phyloP scores from a whole-genome alignment of 1,140 invertebrate species.

The Pseudomyrmex dendroicus region DNA sequence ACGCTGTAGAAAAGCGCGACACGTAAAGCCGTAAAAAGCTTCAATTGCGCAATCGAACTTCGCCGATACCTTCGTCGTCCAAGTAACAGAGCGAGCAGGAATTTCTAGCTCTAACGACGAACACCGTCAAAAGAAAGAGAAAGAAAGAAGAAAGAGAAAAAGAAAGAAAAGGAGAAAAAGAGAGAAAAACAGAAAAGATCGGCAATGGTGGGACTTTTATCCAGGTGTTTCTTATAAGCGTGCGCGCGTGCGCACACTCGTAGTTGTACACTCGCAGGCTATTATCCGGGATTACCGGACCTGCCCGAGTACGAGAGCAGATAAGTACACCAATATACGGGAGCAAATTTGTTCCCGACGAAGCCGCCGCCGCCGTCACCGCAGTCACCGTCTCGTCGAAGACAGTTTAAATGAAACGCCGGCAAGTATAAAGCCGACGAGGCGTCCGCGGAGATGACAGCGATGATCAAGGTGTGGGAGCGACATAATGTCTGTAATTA shows the following conservation, averaged over 20 bases:
- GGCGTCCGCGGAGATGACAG: slow-evolving; percentile 32
- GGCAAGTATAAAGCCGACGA: slow-evolving; percentile 22
- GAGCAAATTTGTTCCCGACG: slow-evolving; percentile 65
- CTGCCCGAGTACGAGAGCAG: slow-evolving; percentile 41
- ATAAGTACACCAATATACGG: slow-evolving; percentile 67
- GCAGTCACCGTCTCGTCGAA: slow-evolving; percentile 32
- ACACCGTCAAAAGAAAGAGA: slow-evolving; percentile 8
- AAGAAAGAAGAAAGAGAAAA: neutral
- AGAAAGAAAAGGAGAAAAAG: neutral
- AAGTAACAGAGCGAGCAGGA: slow-evolving; percentile 44
- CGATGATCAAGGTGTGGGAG: slow-evolving; percentile 25
- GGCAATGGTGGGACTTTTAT: slow-evolving; percentile 49
- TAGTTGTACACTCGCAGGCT: slow-evolving; percentile 58
- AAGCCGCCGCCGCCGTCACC: neutral
- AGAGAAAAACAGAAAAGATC: slow-evolving; percentile 4
- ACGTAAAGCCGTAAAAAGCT: slow-evolving; percentile 60
- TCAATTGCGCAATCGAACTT: slow-evolving; percentile 58
- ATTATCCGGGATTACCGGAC: slow-evolving; percentile 69
- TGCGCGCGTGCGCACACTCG: slow-evolving; percentile 38
- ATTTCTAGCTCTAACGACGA: slow-evolving; percentile 41
- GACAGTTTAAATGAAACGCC: slow-evolving; percentile 67
- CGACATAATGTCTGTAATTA: slow-evolving; percentile 62
- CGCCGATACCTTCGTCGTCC: slow-evolving; percentile 35
- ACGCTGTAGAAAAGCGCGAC: slow-evolving; percentile 47
- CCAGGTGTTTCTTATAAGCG: slow-evolving; percentile 57